phyloP scores from a whole-genome alignment of 2,888 invertebrate genomes.

The Tinea trinotella region DNA sequence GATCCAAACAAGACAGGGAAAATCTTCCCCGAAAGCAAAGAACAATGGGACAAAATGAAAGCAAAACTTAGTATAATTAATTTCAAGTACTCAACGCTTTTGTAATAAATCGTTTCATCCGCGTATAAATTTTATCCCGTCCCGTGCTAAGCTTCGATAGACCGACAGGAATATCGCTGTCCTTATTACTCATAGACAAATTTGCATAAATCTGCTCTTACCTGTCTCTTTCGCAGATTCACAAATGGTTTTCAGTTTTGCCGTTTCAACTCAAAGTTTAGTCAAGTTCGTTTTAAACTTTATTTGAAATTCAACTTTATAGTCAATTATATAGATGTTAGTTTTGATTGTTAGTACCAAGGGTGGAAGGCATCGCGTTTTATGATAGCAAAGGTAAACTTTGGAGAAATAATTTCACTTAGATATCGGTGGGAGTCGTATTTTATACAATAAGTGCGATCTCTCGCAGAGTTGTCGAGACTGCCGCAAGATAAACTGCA shows the following conservation, averaged over 20 bases:
- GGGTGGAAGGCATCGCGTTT: slow-evolving; percentile 20
- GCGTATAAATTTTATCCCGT: slow-evolving; percentile 59
- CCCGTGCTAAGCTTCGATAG: slow-evolving; percentile 46
- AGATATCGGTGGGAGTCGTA: slow-evolving; percentile 47
- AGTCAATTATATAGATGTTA: slow-evolving; percentile 29
- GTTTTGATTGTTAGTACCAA: slow-evolving; percentile 27
- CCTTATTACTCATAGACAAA: slow-evolving; percentile 40
- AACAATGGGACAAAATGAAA: slow-evolving; percentile 45
- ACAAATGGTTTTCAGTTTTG: slow-evolving; percentile 63
- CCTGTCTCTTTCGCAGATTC: slow-evolving; percentile 62
- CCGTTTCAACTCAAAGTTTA: not conserved
- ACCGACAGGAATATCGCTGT: slow-evolving; percentile 28
- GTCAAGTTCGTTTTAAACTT: not conserved
- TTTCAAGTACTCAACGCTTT: slow-evolving; percentile 70
- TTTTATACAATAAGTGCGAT: slow-evolving; percentile 9
- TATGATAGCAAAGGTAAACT: slow-evolving; percentile 43
- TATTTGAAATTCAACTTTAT: slow-evolving; percentile 32
- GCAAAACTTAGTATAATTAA: slow-evolving; percentile 63
- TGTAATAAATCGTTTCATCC: slow-evolving; percentile 72
- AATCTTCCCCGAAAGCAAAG: slow-evolving; percentile 29
- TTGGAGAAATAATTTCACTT: slow-evolving; percentile 63
- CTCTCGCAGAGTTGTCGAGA: slow-evolving; percentile 51
- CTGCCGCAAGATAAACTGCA: slow-evolving; percentile 54
- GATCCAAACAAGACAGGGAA: slow-evolving; percentile 42
- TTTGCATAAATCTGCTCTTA: slow-evolving; percentile 62